Evolutionary conservation across 1,140 invertebrate species (phyloP), one percentile per base, ranked within the genome.

Genomic region (Drosophila kohkoa): DNA sequence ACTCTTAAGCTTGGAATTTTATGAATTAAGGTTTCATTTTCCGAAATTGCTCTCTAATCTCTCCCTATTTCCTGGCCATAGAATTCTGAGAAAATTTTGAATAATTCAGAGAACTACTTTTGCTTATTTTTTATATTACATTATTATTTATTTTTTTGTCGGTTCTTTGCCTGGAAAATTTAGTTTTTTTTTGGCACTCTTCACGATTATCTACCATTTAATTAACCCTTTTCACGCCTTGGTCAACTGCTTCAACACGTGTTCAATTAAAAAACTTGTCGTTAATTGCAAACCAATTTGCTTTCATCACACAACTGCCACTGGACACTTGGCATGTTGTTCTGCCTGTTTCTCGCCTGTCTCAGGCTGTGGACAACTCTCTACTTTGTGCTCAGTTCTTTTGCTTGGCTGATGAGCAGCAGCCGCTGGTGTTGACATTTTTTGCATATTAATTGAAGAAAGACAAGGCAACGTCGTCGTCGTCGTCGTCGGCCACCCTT

Each of bases 381-480:
- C 15, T 38, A 52, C 51, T 52, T 32, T 49, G 11, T 38, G 35
- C 35, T 62, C 45, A 16, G 45, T 55, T 38, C 52, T 38, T 55
- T 38, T 55, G 13, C 13, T 28, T 16, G 55, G 35, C 1, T 85
- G 82, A 81, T 81, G 82, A 82, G 57, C 79, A 58, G 71, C 79
- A 55, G 77, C 73, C 72, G 73, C 70, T 75, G 59, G 63, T 81
- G 78, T 79, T 82, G 85, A 85, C 85, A 89, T 89, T 89, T 88
- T 89, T 73, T 85, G 85, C 85, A 89, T 89, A 89, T 89, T 89
- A 89, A 89, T 89, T 89, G 78, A 89, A 81, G 81, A 81, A 89
- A 81, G 81, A 81, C 77, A 81, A 73, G 75, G 60, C 65, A 69
- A 68, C 75, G 48, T 59, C 69, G 48, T 62, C 54, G 52, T 52